phyloP scores from a whole-genome alignment of 2,888 invertebrate genomes.

The Drymonia ruficornis region DNA sequence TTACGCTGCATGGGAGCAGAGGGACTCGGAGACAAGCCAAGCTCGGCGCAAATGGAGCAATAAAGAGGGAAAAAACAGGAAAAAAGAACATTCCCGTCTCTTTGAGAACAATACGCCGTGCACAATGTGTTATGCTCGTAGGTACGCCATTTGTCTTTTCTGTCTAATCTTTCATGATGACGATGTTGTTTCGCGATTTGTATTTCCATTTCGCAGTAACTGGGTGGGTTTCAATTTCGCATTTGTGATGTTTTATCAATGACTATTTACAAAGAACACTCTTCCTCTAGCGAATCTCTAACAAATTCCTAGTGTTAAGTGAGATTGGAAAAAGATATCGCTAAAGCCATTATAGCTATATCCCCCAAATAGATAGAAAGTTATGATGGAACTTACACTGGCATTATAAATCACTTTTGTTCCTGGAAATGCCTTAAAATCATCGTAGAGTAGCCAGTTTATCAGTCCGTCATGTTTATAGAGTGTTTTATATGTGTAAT shows the following conservation, averaged over 20 bases:
- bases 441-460: no score
- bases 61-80: constrained; percentile 51
- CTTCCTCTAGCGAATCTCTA: no score
- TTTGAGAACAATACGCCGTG: constrained; percentile 63
- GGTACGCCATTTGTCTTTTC: constrained; percentile 66
- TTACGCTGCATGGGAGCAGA: constrained; percentile 60
- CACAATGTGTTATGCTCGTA: constrained; percentile 57
- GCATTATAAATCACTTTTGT: no score
- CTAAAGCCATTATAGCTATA: no score
- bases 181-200: constrained; percentile 69
- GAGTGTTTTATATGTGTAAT: no score
- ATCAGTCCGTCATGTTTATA: no score
- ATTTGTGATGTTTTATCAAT: constrained; percentile 23
- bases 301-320: no score
- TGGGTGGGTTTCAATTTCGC: constrained; percentile 39
- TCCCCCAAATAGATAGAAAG: no score
- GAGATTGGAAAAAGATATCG: no score
- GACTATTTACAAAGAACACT: constrained; percentile 1
- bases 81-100: constrained; percentile 56
- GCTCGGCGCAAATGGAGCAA: constrained; percentile 67
- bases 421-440: no score
- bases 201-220: constrained; percentile 56
- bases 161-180: constrained; percentile 77
- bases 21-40: constrained; percentile 57
- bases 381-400: no score